Percentiles rank a stretch among this genome's conserved stretches.
phyloP scores from a whole-genome alignment of 2,888 invertebrate species.

The Corythucha ciliata region DNA sequence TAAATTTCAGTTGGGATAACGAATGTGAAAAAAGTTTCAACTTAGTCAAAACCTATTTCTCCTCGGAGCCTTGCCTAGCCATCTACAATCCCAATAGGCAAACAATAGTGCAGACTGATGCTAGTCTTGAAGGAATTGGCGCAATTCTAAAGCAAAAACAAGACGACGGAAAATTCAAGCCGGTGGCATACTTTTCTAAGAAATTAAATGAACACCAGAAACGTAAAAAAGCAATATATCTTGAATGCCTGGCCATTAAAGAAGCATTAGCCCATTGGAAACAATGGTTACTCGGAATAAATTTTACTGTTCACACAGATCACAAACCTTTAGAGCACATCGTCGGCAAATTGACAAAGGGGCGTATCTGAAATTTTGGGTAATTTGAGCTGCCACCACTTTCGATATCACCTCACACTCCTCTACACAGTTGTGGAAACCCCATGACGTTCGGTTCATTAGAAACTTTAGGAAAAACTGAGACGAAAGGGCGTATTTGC shows the following conservation, averaged over 20 bases:
- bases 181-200: conserved; percentile 16
- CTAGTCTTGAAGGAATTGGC: conserved; percentile 32
- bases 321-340: conserved; percentile 31
- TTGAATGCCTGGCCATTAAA: conserved; percentile 16
- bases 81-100: conserved; percentile 34
- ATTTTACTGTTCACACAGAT: conserved; percentile 15
- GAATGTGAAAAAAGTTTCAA: conserved; percentile 29
- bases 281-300: conserved; percentile 3
- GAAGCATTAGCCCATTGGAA: conserved; percentile 6
- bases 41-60: conserved; percentile 30
- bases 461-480: conserved; percentile 1
- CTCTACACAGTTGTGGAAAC: conserved; percentile 4
- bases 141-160: conserved; percentile 32
- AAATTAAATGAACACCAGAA: conserved; percentile 8
- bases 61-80: conserved; percentile 33
- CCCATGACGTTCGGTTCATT: conserved; percentile 3
- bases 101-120: conserved; percentile 36
- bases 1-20: conserved; percentile 32
- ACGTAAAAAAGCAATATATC: conserved; percentile 2
- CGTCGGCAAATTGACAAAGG: too few relatives aligned
- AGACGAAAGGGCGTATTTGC: conserved; percentile 3
- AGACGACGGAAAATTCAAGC: conserved; percentile 7
- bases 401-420: background rate
- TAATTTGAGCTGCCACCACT: conserved; percentile 5
- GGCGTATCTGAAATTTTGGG: too few relatives aligned